Conservation (phyloP, 2,113 vertebrate species). For the Varanus salvator region DNA sequence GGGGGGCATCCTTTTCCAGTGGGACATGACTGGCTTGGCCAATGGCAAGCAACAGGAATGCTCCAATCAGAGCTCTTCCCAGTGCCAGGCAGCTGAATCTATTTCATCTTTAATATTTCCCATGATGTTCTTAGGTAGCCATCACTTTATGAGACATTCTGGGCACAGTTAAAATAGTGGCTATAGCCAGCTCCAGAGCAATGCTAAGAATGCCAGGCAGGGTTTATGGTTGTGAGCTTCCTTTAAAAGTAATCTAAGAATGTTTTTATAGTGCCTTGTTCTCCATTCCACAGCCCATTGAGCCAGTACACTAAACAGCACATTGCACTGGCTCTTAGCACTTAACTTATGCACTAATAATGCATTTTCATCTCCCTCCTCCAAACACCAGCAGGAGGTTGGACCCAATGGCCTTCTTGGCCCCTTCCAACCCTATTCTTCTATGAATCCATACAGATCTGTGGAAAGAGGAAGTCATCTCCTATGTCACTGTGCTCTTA, state of each 20-base stretch:
- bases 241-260: conserved; percentile 12
- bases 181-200: background rate
- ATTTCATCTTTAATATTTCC: background rate
- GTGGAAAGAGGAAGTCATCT: no score
- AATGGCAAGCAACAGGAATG: background rate
- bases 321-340: no score
- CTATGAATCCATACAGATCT: no score
- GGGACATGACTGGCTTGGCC: background rate
- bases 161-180: background rate
- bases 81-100: background rate
- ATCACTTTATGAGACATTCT: background rate
- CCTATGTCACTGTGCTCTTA: no score
- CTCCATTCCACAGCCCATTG: background rate
- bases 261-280: background rate
- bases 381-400: no score
- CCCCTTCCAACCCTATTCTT: no score
- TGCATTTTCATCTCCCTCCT: no score
- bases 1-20: background rate
- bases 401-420: no score
- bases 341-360: no score
- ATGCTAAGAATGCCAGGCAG: background rate
- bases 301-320: background rate
- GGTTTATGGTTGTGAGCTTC: background rate
- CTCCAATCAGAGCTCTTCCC: background rate
- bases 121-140: background rate